Base-by-base conservation (phyloP, 2,113 vertebrate genomes). In the Geothlypis trichas region DNA sequence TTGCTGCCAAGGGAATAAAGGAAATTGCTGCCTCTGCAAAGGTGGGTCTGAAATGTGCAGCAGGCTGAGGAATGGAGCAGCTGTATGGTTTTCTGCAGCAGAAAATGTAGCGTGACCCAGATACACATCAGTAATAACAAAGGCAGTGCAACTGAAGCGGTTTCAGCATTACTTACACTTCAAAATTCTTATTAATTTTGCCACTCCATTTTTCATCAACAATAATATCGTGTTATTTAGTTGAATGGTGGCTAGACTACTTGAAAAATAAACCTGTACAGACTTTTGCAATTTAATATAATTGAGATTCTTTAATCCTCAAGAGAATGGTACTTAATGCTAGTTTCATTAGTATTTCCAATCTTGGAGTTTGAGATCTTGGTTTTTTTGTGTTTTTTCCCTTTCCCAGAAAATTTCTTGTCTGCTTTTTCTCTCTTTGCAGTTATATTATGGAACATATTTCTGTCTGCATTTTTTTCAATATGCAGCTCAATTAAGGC, bases 11-110 rank as follows among this genome's bases (percentile, higher is more conserved):
- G 96, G 99, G 99, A 62, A 97, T 99, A 67, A 96, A 97, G 93
- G 99, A 99, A 97, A 99, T 99, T 66, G 98, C 99, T 42, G 96
- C 98, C 47, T 98, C 98, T 76, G 98, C 98, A 61, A 99, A 99
- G 98, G 99, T 99, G 96, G 55, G 92, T 73, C 74, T 93, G 58
- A 61, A 49, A 37, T 83, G 44, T 58, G 71, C 15, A 21, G 11
- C 52, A 47, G 44, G 28, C 95, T 91, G 76, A 84, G n/a, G 59
- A 80, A 22, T 28, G 66, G 10, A 88, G 55, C 82, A 59, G 63
- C 57, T 75, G 1, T 28, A 28, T 42, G 18, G 15, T 10, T 79
- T 81, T 46, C 41, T 76, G 16, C 84, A 84, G 47, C 84, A 84
- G 87, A 92, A 92, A 78, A 69, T 30, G 57, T 81, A 18, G 44